These are phyloP conservation scores for Xanthorhoe spadicearia DNA, from an alignment of 2,888 invertebrate species.

Conservation along the genomic window DNA sequence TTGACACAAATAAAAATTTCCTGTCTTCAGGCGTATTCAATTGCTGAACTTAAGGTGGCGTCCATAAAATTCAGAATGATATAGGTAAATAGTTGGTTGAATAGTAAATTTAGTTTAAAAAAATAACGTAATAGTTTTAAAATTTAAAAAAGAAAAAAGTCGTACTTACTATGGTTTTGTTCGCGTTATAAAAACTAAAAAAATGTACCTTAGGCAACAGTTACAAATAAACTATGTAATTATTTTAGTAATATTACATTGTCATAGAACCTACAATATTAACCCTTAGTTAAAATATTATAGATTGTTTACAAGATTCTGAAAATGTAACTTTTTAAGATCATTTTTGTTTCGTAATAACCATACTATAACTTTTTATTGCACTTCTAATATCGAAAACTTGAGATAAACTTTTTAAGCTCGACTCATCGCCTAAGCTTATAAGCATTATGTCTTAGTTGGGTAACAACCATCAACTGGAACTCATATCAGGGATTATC, in stretches of 20 bases:
- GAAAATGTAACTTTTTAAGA: neutral
- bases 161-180: no score
- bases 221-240: no score
- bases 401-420: constrained; percentile 1
- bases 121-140: neutral
- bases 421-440: constrained; percentile 2
- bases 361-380: neutral
- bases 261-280: no score
- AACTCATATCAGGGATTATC: constrained; percentile 70
- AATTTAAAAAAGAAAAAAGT: no score
- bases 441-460: constrained; percentile 10
- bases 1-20: no score
- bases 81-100: neutral
- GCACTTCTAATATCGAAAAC: neutral
- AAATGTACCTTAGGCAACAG: no score
- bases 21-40: constrained; percentile 24
- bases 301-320: no score
- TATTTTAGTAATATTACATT: no score
- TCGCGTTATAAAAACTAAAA: no score
- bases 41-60: constrained; percentile 14
- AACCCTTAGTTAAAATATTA: no score
- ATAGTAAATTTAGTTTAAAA: neutral
- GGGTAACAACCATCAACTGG: constrained; percentile 51
- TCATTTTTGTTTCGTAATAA: neutral
- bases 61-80: constrained; percentile 5